Conservation (phyloP, 1,140 invertebrate species). For the Ylistrum balloti region DNA sequence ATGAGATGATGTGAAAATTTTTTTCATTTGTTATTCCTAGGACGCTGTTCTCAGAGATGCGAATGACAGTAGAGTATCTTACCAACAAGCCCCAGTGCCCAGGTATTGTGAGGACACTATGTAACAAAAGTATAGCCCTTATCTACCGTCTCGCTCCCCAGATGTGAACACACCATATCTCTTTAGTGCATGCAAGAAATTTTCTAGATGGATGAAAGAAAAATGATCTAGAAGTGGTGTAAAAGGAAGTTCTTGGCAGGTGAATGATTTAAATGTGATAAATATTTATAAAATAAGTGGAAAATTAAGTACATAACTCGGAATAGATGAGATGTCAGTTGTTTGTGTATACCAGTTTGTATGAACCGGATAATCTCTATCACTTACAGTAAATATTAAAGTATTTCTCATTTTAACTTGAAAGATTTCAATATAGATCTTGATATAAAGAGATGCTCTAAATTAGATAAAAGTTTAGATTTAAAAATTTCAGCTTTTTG, state of each 20-base stretch:
- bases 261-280: background rate
- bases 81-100: constrained; percentile 87
- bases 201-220: background rate
- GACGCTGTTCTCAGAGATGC: constrained; percentile 92
- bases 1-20: background rate
- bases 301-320: background rate
- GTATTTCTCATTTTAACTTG: background rate
- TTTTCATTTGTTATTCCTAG: constrained; percentile 81
- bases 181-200: background rate
- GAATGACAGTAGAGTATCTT: constrained; percentile 85
- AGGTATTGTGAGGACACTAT: constrained; percentile 83
- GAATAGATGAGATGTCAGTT: background rate
- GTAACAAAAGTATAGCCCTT: constrained; percentile 85
- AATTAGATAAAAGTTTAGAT: no score
- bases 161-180: background rate
- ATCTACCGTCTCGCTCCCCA: constrained; percentile 87
- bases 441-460: no score
- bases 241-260: background rate
- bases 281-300: background rate
- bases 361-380: background rate
- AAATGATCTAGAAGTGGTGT: background rate
- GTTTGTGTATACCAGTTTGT: background rate
- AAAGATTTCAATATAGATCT: no score
- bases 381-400: background rate
- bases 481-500: no score